Conservation (phyloP, 2,113 vertebrate genomes). For the Trematocara macrostoma region DNA sequence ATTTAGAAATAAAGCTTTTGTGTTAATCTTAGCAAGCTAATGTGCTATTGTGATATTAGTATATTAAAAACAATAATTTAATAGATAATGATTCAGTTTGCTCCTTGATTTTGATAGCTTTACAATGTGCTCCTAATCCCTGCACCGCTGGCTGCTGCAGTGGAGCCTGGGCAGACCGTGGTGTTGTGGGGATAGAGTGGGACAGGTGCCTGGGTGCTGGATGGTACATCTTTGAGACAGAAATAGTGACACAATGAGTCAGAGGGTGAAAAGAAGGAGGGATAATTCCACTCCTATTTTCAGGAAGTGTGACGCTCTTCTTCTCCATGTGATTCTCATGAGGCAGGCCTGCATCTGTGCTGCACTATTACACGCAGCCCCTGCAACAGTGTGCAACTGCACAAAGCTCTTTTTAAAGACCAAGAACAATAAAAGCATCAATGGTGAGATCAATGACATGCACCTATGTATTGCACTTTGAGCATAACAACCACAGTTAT, state of each 20-base stretch:
- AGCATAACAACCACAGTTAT: neutral
- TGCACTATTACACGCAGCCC: slow-evolving; percentile 12
- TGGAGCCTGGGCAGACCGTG: neutral
- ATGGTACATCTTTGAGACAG: slow-evolving; percentile 31
- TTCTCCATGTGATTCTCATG: slow-evolving; percentile 36
- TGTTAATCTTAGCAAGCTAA: neutral
- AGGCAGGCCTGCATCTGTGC: neutral
- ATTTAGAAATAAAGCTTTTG: neutral
- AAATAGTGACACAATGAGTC: slow-evolving; percentile 71
- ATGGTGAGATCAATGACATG: neutral
- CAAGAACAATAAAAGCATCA: neutral
- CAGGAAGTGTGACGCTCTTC: slow-evolving; percentile 15
- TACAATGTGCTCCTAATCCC: neutral
- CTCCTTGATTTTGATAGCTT: too few relatives aligned
- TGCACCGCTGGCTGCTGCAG: neutral
- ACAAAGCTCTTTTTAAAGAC: neutral
- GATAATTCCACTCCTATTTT: slow-evolving; percentile 60
- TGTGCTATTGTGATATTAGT: neutral
- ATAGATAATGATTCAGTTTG: neutral
- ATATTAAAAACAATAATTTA: neutral
- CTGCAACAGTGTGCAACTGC: slow-evolving; percentile 5
- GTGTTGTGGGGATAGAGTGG: slow-evolving; percentile 28
- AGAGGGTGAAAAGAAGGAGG: slow-evolving; percentile 54
- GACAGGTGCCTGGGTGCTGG: slow-evolving; percentile 59
- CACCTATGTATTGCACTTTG: neutral